Conservation (phyloP, 2,113 vertebrate species). For the Halichoeres trimaculatus region DNA sequence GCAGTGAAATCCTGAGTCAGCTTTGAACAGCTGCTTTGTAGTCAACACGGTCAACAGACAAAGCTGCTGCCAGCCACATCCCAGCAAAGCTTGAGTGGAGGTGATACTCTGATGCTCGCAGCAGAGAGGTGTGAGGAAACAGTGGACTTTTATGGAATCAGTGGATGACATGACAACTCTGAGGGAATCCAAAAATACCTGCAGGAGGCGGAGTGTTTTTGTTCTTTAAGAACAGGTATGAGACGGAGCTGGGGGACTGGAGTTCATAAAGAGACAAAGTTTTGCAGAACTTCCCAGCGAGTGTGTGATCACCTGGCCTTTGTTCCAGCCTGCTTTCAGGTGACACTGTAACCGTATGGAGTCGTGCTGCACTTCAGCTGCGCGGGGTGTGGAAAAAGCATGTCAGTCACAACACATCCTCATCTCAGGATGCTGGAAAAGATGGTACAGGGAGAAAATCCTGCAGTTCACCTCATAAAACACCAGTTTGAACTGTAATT, state of each 20-base stretch:
- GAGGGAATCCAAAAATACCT: constrained; percentile 32
- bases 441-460: too few relatives aligned
- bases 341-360: background rate
- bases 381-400: background rate
- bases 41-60: constrained; percentile 52
- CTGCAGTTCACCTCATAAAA: too few relatives aligned
- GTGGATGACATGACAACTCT: constrained; percentile 35
- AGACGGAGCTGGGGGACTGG: background rate
- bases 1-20: constrained; percentile 74
- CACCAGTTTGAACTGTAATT: too few relatives aligned
- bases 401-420: background rate
- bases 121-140: constrained; percentile 33
- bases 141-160: constrained; percentile 20
- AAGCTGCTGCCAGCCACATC: constrained; percentile 52
- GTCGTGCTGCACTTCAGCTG: background rate
- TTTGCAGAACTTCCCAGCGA: background rate
- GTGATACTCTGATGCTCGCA: constrained; percentile 43
- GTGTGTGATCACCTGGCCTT: background rate
- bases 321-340: background rate
- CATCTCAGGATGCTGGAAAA: background rate
- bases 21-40: constrained; percentile 70
- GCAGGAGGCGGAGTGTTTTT: constrained; percentile 8
- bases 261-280: constrained; percentile 17
- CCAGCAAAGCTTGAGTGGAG: constrained; percentile 44
- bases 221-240: background rate